Percentiles rank a stretch among this genome's conserved stretches.
These are phyloP conservation scores for Sarcophaga bullata DNA, from an alignment of 1,140 invertebrate species.

Conservation along the genomic window DNA sequence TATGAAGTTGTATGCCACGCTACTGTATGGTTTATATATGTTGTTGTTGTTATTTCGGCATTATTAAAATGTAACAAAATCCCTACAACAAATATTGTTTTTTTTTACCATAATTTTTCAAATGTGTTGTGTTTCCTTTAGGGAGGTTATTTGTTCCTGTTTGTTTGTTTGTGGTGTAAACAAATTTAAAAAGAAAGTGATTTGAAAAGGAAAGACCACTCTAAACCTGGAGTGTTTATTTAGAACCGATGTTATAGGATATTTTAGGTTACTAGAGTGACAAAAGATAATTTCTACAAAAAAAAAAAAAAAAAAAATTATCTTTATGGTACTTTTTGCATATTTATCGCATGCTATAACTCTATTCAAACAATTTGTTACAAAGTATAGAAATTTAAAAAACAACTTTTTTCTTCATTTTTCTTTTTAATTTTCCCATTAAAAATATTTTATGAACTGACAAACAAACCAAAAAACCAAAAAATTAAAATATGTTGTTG, in stretches of 20 bases:
- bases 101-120: background rate
- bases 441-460: background rate
- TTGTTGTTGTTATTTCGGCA: background rate
- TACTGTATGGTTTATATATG: background rate
- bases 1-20: background rate
- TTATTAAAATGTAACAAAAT: constrained; percentile 3
- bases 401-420: background rate
- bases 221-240: background rate
- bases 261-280: background rate
- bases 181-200: background rate
- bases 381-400: background rate
- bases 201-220: background rate
- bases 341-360: no score
- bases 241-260: background rate
- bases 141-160: background rate
- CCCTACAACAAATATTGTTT: background rate
- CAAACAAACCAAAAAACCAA: background rate
- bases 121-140: no score
- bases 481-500: no score
- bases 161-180: background rate
- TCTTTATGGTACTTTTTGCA: background rate
- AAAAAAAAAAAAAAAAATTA: background rate
- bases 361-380: background rate
- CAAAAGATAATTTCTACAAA: background rate
- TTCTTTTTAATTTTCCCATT: background rate